These are phyloP conservation scores for Myoxocephalus aenaeus DNA, from an alignment of 2,797 vertebrate species.

Conservation along the genomic window DNA sequence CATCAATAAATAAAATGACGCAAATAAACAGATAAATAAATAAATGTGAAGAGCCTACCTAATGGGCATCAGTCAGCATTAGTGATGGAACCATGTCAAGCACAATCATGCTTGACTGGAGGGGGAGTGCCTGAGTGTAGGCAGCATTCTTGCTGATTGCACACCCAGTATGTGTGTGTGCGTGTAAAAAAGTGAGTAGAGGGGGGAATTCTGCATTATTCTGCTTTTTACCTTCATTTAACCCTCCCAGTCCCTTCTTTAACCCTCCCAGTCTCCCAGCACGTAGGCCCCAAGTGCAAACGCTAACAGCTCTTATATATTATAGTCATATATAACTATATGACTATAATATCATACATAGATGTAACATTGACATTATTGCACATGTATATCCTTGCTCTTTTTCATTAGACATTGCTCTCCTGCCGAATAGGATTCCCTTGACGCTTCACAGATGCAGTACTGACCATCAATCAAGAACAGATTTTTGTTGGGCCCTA, in stretches of 20 bases:
- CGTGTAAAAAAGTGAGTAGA: not conserved
- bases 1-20: conserved; percentile 86
- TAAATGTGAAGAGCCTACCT: conserved; percentile 76
- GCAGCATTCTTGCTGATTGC: conserved; percentile 74
- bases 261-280: too few species aligned
- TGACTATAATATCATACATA: too few species aligned
- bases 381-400: too few species aligned
- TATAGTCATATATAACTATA: too few species aligned
- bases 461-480: not conserved
- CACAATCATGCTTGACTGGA: conserved; percentile 77
- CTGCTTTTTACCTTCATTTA: conserved; percentile 56
- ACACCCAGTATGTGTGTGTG: conserved; percentile 32
- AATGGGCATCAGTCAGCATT: conserved; percentile 85
- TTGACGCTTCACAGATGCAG: not conserved
- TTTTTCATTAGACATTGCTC: not conserved
- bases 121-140: conserved; percentile 62
- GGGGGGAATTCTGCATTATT: conserved; percentile 11
- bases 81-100: conserved; percentile 82
- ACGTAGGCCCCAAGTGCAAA: not conserved
- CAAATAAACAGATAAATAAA: conserved; percentile 89
- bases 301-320: not conserved
- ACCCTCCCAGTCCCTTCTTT: conserved; percentile 32
- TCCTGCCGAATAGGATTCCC: not conserved
- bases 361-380: too few species aligned
- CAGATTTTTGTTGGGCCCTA: not conserved